Conservation (phyloP, 2,888 invertebrate species). For the Ctenicera cuprea region DNA sequence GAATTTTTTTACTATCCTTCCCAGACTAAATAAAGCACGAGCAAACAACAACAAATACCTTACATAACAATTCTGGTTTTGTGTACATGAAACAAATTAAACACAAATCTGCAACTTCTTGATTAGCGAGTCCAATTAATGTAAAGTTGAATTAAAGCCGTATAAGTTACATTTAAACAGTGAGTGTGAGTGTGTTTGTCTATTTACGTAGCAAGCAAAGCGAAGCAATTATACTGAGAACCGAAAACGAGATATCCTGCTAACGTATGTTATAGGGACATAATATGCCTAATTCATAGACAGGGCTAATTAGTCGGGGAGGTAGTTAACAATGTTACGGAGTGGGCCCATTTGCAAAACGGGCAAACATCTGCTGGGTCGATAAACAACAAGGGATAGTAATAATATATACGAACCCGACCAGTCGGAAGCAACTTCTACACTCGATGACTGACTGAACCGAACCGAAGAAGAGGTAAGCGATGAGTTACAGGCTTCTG, state of each 20-base stretch:
- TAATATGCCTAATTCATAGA: conserved; percentile 45
- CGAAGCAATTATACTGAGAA: conserved; percentile 36
- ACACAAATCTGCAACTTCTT: neutral
- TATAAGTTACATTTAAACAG: conserved; percentile 20
- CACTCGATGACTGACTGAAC: conserved; percentile 12
- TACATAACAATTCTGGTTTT: too few relatives aligned
- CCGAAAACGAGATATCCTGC: conserved; percentile 32
- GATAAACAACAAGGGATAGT: conserved; percentile 51
- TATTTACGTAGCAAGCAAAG: conserved; percentile 29
- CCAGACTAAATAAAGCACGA: too few relatives aligned
- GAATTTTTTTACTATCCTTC: too few relatives aligned
- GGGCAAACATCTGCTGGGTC: conserved; percentile 52
- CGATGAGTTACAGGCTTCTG: neutral
- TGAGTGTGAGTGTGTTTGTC: neutral
- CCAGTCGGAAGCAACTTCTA: neutral
- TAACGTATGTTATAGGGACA: conserved; percentile 42
- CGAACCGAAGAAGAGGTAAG: conserved; percentile 26
- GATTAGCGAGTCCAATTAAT: conserved; percentile 29
- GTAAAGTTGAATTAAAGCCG: conserved; percentile 14
- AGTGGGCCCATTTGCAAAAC: conserved; percentile 50
- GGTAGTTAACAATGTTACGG: conserved; percentile 43
- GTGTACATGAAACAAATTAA: neutral
- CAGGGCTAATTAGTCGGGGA: conserved; percentile 49
- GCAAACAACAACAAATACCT: too few relatives aligned
- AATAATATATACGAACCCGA: conserved; percentile 41